Percentiles rank a stretch among this genome's conserved stretches.
Evolutionary conservation across 53 echinoderm and acorn worm species (phyloP).

Genomic region (Crossaster papposus): DNA sequence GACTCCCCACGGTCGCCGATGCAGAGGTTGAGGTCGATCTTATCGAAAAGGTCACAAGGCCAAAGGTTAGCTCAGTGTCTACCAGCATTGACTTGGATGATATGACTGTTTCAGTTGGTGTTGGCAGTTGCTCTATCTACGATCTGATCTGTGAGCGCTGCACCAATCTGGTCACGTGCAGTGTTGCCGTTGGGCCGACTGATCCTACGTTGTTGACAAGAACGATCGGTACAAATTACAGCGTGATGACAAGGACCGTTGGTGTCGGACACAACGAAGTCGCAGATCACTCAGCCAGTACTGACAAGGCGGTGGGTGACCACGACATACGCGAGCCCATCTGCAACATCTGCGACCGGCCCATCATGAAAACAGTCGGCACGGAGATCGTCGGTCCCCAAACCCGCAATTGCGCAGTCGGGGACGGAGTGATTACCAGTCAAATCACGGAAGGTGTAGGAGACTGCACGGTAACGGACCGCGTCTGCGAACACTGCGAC

Average conservation of each 20-base stretch:
- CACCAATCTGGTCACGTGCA: conserved; percentile 64
- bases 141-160: conserved; percentile 79
- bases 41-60: conserved; percentile 37
- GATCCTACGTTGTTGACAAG: conserved; percentile 46
- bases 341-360: conserved; percentile 79
- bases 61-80: conserved; percentile 41
- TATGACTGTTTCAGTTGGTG: conserved; percentile 45
- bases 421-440: conserved; percentile 34
- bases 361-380: conserved; percentile 65
- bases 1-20: conserved; percentile 33
- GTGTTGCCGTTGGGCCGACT: conserved; percentile 67
- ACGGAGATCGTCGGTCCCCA: conserved; percentile 56
- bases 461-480: conserved; percentile 73
- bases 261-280: conserved; percentile 74
- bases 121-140: conserved; percentile 70
- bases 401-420: conserved; percentile 65
- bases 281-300: conserved; percentile 32
- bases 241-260: conserved; percentile 67
- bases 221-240: conserved; percentile 82
- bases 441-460: conserved; percentile 65
- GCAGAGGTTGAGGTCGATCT: conserved; percentile 48
- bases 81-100: conserved; percentile 37
- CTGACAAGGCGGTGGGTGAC: conserved; percentile 71
- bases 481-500: conserved; percentile 80
- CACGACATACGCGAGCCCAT: conserved; percentile 66